phyloP scores from a whole-genome alignment of 1,140 invertebrate genomes.

The Drosophila bocki region DNA sequence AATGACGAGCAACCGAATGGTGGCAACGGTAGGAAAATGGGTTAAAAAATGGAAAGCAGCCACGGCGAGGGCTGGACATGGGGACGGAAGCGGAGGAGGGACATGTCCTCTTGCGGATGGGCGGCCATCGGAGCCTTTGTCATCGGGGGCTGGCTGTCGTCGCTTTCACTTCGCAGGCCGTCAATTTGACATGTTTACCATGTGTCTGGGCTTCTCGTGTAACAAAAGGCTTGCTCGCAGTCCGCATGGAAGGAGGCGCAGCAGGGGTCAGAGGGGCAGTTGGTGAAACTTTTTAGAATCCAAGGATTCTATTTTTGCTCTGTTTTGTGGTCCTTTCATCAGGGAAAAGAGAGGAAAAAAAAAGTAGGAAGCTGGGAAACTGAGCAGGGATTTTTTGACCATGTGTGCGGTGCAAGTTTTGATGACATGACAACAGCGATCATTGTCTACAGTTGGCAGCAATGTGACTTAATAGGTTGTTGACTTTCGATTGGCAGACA shows the following conservation, averaged over 20 bases:
- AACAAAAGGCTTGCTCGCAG: conserved; percentile 71
- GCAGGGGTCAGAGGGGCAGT: conserved; percentile 33
- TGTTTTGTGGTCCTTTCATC: conserved; percentile 37
- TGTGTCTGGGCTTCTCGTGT: conserved; percentile 74
- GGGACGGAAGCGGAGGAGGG: conserved; percentile 7
- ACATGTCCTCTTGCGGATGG: conserved; percentile 15
- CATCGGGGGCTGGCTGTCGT: conserved; percentile 58
- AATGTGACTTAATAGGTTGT: conserved; percentile 65
- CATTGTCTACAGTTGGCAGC: conserved; percentile 57
- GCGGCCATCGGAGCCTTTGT: conserved; percentile 57
- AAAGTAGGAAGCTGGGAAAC: not conserved
- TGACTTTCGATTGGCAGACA: conserved; percentile 56
- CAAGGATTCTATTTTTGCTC: conserved; percentile 48
- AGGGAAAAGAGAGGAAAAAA: not conserved
- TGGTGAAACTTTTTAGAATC: conserved; percentile 58
- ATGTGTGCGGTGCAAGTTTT: conserved; percentile 44
- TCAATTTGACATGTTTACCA: conserved; percentile 83
- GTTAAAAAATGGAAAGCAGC: conserved; percentile 61
- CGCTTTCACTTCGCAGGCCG: conserved; percentile 79
- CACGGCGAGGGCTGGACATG: not conserved
- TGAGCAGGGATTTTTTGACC: conserved; percentile 37
- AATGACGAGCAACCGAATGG: conserved; percentile 29
- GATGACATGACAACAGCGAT: conserved; percentile 68
- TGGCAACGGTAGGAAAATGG: conserved; percentile 59
- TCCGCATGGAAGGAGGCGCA: conserved; percentile 6